Evolutionary conservation across 2,113 vertebrate species (phyloP), one percentile per base, ranked within the genome.

Genomic region (Desmodus rotundus): DNA sequence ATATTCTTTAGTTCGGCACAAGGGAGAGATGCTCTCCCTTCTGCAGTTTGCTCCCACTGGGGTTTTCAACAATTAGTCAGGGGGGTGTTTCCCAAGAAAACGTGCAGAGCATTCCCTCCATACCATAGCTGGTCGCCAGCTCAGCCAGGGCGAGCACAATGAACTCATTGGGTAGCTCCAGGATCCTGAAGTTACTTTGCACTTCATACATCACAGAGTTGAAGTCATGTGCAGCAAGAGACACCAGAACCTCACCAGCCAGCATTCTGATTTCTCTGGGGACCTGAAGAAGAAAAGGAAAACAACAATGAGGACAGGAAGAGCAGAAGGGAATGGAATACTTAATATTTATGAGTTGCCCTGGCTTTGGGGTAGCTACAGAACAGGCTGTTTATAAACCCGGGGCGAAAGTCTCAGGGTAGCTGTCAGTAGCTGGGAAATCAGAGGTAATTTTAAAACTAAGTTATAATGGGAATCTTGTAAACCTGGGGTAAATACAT

Each of bases 181-280:
- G 91, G 72, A 97, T 97, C 91, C 80, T 89, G 91, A 98, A 97
- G 94, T 97, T 96, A 87, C 83, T 97, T 36, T 97, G 95, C 12
- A 97, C 26, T 95, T 98, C 97, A 5, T 95, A 97, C 97, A 98
- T 98, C 47, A 98, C 97, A 65, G 96, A 96, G 63, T 97, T 97
- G 86, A 98, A 98, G 61, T 98, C 97, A 89, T 94, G 96, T 14
- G 86, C 92, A 82, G 97, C 97, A 41, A 97, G 97, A 92, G 96
- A 97, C 54, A 97, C 97, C 77, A 98, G 20, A 2, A 97, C 89
- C 87, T 98, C 97, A 4, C 96, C 97, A 28, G 97, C 96, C 15
- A 97, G 77, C 97, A 97, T 97, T 92, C 96, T 96, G 65, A 96
- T 81, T 96, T 97, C 96, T 89, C 96, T 88, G 86, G 54, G 78